Evolutionary conservation across 2,888 invertebrate species (phyloP).

Genomic region (Sthenelais limicola): DNA sequence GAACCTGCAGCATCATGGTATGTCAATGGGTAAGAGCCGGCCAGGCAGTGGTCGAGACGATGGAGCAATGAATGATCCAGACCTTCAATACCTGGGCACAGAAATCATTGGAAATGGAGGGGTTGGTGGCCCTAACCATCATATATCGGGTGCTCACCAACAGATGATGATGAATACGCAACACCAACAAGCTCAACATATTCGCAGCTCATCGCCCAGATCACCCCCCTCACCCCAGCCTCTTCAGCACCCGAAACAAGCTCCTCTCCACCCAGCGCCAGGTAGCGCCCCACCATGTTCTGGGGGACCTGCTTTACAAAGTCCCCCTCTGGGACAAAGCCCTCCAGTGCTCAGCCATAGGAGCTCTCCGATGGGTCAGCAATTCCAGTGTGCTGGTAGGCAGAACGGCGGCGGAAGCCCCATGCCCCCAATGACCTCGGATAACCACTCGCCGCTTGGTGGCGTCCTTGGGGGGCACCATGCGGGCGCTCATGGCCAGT

Average conservation of each 20-base stretch:
- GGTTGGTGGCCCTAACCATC: conserved; percentile 8
- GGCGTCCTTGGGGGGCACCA: background rate
- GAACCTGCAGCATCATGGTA: background rate
- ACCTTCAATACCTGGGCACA: background rate
- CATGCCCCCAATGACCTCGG: conserved; percentile 28
- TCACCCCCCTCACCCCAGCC: conserved; percentile 20
- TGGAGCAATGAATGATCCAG: background rate
- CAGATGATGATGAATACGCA: background rate
- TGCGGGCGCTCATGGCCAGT: conserved; percentile 22
- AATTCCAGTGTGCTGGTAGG: background rate
- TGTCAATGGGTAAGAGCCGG: background rate
- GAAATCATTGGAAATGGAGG: background rate
- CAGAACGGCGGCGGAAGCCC: conserved; percentile 6
- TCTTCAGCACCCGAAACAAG: conserved; percentile 6
- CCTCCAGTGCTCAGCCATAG: conserved; percentile 17
- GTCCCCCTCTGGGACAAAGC: conserved; percentile 32
- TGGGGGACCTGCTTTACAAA: conserved; percentile 18
- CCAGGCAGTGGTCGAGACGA: background rate
- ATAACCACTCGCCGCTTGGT: conserved; percentile 14
- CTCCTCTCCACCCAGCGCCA: conserved; percentile 25
- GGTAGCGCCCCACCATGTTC: conserved; percentile 1
- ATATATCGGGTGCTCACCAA: conserved; percentile 29
- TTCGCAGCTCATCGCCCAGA: conserved; percentile 5
- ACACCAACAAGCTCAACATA: background rate
- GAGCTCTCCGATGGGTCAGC: background rate